phyloP scores from a whole-genome alignment of 2,113 vertebrate species.

The Calypte anna region DNA sequence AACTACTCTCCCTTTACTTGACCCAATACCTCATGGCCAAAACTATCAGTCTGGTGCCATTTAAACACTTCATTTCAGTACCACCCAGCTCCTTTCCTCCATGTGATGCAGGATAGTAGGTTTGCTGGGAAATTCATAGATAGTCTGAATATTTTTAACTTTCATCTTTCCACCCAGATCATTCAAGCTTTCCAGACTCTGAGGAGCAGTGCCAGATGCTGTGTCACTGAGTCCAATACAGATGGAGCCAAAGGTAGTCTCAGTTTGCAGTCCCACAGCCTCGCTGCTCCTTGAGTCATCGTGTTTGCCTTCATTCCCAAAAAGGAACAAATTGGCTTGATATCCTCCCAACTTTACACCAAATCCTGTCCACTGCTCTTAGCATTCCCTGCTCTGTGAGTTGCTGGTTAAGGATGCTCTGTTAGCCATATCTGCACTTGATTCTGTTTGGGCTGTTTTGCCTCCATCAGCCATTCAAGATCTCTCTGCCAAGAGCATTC shows the following conservation, averaged over 20 bases:
- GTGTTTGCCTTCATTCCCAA: background rate
- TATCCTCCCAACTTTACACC: background rate
- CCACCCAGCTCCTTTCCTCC: background rate
- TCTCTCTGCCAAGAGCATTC: background rate
- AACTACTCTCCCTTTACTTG: background rate
- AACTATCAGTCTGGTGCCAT: background rate
- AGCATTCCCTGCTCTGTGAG: background rate
- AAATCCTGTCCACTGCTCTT: background rate
- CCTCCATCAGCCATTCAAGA: background rate
- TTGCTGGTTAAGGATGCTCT: background rate
- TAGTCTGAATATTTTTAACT: background rate
- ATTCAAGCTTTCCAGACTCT: background rate
- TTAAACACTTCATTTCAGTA: background rate
- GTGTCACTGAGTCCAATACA: background rate
- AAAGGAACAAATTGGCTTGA: background rate
- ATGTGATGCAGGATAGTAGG: background rate
- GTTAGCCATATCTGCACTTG: background rate
- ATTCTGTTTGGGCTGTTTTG: background rate
- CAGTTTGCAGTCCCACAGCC: background rate
- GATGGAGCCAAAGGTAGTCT: background rate
- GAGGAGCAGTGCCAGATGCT: background rate
- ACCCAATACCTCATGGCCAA: background rate
- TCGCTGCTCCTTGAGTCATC: background rate
- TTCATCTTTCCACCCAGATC: background rate
- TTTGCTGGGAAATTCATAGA: conserved; percentile 15